A percentile compares a stretch with the other conserved stretches of the same genome.
Conservation (phyloP, 2,888 invertebrate species). For the Macrosiphum euphorbiae region DNA sequence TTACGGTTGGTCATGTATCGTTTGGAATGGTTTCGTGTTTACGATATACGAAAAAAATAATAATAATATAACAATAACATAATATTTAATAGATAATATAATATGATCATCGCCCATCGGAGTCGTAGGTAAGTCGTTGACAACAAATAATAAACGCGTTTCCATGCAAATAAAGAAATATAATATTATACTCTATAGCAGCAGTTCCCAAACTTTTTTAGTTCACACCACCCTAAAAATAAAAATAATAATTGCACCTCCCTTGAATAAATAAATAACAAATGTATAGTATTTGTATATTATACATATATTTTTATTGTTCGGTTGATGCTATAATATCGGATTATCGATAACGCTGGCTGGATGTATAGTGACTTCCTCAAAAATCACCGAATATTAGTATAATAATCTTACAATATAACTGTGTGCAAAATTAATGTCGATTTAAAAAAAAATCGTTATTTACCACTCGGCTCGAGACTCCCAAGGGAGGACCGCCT, state of each 20-base stretch:
- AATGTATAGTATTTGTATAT: neutral
- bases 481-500: too few relatives aligned
- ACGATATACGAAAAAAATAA: neutral
- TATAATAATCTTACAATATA: too few relatives aligned
- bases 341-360: neutral
- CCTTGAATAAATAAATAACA: neutral
- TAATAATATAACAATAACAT: neutral
- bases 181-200: neutral
- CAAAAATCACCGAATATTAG: too few relatives aligned
- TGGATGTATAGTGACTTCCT: too few relatives aligned
- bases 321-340: too few relatives aligned
- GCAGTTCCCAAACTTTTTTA: slow-evolving; percentile 7
- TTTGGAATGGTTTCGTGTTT: neutral
- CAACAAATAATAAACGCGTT: neutral
- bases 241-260: neutral
- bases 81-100: neutral
- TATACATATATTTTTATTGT: too few relatives aligned
- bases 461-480: too few relatives aligned
- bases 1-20: neutral
- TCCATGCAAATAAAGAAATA: neutral
- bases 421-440: too few relatives aligned
- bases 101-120: neutral
- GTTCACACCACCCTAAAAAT: neutral
- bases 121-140: neutral
- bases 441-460: too few relatives aligned